Evolutionary conservation across 92 coral and sea anemone genomes (phyloP).

Genomic region (Palythoa caribaeorum): DNA sequence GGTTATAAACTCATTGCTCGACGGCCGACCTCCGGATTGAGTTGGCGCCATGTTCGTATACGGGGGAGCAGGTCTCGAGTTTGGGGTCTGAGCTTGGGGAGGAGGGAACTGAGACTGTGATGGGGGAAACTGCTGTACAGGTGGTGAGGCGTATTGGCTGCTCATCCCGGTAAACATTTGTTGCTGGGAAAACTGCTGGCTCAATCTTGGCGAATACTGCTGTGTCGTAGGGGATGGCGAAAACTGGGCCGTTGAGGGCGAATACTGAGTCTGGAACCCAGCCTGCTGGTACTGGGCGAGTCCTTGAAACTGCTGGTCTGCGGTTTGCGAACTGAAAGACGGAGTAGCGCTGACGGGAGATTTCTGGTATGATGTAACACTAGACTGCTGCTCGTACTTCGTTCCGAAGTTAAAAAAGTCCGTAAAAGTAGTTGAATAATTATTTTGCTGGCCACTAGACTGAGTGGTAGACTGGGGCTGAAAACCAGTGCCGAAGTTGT

Average conservation of each 20-base stretch:
- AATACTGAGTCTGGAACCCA: constrained; percentile 36
- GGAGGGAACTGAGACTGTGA: constrained; percentile 31
- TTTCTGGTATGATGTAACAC: constrained; percentile 26
- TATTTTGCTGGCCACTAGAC: constrained; percentile 23
- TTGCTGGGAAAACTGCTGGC: constrained; percentile 42
- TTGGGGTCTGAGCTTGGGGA: constrained; percentile 20
- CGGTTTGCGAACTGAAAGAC: constrained; percentile 23
- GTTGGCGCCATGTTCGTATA: constrained; percentile 30
- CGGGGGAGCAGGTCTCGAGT: constrained; percentile 14
- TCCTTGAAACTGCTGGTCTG: constrained; percentile 45
- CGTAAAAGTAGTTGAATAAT: constrained; percentile 38
- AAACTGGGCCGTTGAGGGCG: constrained; percentile 31
- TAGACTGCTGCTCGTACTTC: constrained; percentile 39
- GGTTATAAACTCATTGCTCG: constrained; percentile 14
- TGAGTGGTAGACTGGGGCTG: constrained; percentile 31
- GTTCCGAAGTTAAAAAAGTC: constrained; percentile 46
- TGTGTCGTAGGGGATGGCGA: constrained; percentile 37
- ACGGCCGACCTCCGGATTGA: constrained; percentile 16
- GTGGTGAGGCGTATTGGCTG: constrained; percentile 39
- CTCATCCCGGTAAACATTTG: constrained; percentile 43
- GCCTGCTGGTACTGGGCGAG: constrained; percentile 37
- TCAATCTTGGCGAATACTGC: constrained; percentile 40
- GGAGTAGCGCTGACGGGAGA: constrained; percentile 23
- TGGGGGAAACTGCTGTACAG: constrained; percentile 30
- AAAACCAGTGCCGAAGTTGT: constrained; percentile 35